Percentiles rank a stretch among this genome's conserved stretches.
Evolutionary conservation across 2,113 vertebrate genomes (phyloP).

Genomic region (Leucopsar rothschildi): DNA sequence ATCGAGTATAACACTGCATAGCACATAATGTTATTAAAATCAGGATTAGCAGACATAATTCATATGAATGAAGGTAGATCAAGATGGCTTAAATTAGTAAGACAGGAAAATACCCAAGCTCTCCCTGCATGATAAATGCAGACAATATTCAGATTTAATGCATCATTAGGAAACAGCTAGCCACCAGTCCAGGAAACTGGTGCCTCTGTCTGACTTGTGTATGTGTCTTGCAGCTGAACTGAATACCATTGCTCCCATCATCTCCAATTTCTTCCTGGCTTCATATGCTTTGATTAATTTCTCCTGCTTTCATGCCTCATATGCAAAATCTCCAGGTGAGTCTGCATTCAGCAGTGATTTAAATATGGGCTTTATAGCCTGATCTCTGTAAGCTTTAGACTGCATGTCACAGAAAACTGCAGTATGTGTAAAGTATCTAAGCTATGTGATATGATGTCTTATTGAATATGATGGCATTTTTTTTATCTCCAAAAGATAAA

Average conservation of each 20-base stretch:
- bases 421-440: background rate
- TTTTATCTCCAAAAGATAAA: background rate
- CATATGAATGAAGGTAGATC: background rate
- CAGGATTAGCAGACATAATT: background rate
- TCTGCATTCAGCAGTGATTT: background rate
- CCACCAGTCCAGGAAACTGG: background rate
- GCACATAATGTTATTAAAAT: background rate
- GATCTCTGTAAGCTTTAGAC: background rate
- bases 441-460: background rate
- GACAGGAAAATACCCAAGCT: background rate
- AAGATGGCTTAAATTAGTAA: background rate
- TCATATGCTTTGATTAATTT: slow-evolving; percentile 98
- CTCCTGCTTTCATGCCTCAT: slow-evolving; percentile 98
- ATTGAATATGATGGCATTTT: background rate
- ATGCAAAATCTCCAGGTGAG: slow-evolving; percentile 96
- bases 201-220: background rate
- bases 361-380: background rate
- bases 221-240: slow-evolving; percentile 81
- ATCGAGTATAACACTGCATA: background rate
- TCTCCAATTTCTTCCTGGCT: slow-evolving; percentile 98
- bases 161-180: background rate
- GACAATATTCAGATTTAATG: background rate
- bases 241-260: slow-evolving; percentile 94
- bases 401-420: background rate
- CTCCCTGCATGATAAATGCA: background rate